Percentiles rank a stretch among this genome's conserved stretches.
Conservation (phyloP, 1,140 invertebrate species). For the Elysia chlorotica region DNA sequence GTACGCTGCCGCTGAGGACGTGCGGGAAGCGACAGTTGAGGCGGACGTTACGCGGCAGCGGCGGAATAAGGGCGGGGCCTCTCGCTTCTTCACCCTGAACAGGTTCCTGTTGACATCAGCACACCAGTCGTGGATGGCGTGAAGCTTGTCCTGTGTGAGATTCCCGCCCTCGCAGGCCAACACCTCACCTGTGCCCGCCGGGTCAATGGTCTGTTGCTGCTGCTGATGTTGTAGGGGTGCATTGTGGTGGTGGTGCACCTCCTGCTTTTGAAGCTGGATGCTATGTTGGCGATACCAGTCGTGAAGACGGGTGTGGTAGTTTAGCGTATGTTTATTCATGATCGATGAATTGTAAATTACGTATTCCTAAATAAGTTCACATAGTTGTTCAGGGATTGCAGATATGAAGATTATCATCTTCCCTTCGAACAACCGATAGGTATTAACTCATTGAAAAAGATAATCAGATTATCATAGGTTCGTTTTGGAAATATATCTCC, state of each 20-base stretch:
- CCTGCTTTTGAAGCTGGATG: constrained; percentile 8
- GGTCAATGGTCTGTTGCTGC: background rate
- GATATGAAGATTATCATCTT: too few species aligned
- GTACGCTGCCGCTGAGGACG: too few species aligned
- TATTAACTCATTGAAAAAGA: too few species aligned
- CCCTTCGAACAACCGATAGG: too few species aligned
- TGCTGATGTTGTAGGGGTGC: background rate
- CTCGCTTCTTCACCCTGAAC: constrained; percentile 9
- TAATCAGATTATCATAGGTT: too few species aligned
- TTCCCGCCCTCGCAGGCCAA: background rate
- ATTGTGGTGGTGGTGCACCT: constrained; percentile 4
- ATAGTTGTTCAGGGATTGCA: too few species aligned
- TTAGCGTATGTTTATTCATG: constrained; percentile 17
- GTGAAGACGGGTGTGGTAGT: constrained; percentile 17
- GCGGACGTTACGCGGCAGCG: constrained; percentile 7
- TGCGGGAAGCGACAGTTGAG: too few species aligned
- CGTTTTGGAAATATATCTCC: too few species aligned
- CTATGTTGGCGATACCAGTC: constrained; percentile 19
- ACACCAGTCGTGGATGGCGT: constrained; percentile 15
- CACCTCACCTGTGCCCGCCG: background rate
- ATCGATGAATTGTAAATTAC: too few species aligned
- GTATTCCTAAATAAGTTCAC: too few species aligned
- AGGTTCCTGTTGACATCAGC: constrained; percentile 24
- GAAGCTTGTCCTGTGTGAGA: constrained; percentile 3
- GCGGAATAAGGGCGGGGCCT: constrained; percentile 11